Conservation (phyloP, 1,140 invertebrate species). For the Apis mellifera region Amel_HAv3.1 CM009932.2:9779501-9780000, state of each 20-base stretch:
- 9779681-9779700: conserved; percentile 73
- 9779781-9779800: conserved; percentile 17
- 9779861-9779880: conserved; percentile 78
- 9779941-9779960: neutral
- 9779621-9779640: conserved; percentile 30
- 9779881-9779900: conserved; percentile 77
- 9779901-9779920: conserved; percentile 73
- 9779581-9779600: too few relatives aligned
- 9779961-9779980: neutral
- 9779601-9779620: too few relatives aligned
- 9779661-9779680: conserved; percentile 46
- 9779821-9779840: conserved; percentile 79
- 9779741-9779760: conserved; percentile 64
- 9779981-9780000: neutral
- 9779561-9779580: too few relatives aligned
- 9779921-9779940: conserved; percentile 22
- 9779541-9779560: too few relatives aligned
- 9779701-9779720: conserved; percentile 77
- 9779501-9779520: too few relatives aligned
- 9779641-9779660: conserved; percentile 38
- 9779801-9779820: conserved; percentile 48
- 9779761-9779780: conserved; percentile 53
- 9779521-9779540: too few relatives aligned
- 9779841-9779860: conserved; percentile 72
- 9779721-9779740: conserved; percentile 77